Base-by-base conservation (phyloP, 2,797 vertebrate species). In the Acrocephalus scirpaceus region DNA sequence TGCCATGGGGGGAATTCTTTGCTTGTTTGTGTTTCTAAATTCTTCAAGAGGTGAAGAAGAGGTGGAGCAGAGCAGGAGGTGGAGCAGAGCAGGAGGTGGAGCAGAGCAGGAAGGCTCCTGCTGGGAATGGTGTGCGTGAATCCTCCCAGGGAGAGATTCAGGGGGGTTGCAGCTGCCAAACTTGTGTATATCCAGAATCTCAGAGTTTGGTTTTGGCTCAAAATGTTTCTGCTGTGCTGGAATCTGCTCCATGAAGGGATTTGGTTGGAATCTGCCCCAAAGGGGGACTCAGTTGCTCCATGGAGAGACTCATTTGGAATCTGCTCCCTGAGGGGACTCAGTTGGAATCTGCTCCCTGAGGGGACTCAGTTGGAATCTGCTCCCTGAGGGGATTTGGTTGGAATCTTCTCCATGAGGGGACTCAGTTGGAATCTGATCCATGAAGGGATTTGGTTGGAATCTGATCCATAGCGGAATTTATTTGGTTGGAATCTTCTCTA, bases 1-100 rank as follows among this genome's bases (percentile, higher is more conserved):
- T 8, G 3, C 34, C 0, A 0, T 4, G 40, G n/a, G 54, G 40
- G 54, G 51, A 61, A 2, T 18, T 11, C 13, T 1, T 8, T 5
- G 18, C n/a, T 61, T 3, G 0, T 17, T 62, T 50, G 38, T 45
- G 15, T 34, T 81, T 64, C 25, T 11, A 27, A 0, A 14, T 34
- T n/a, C 1, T 11, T 20, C 1, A 36, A 61, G 62, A 56, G 40
- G 50, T n/a, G n/a, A n/a, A n/a, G n/a, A n/a, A n/a, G n/a, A n/a
- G n/a, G n/a, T 14, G 1, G 61, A 36, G 9, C 29, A 25, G 53
- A 27, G 42, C 18, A 5, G 6, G 5, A 50, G n/a, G n/a, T 14
- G 1, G 61, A 36, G 9, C 29, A 25, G 53, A 27, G 42, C 18
- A 5, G 6, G 62, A 56, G 40, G 50, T 14, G 1, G 61, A 36